A percentile compares a stretch with the other conserved stretches of the same genome.
Conservation (phyloP, 2,888 invertebrate species). For the Bruchidius siliquastri region DNA sequence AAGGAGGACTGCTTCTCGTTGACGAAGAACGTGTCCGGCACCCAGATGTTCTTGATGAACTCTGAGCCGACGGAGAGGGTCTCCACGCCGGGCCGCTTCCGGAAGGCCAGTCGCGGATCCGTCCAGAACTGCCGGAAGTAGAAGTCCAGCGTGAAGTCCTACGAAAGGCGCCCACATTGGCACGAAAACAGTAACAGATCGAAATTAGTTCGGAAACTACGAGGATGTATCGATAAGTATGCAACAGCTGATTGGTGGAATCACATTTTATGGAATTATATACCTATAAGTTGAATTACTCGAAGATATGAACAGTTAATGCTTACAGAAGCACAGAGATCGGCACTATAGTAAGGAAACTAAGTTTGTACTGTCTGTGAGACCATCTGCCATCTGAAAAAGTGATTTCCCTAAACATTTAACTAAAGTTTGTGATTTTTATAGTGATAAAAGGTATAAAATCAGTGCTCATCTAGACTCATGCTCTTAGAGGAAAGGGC, state of each 20-base stretch:
- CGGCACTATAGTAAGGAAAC: no score
- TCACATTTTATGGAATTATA: no score
- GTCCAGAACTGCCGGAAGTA: constrained; percentile 99
- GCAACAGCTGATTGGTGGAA: background rate
- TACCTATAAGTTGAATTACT: no score
- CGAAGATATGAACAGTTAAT: no score
- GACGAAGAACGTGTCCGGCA: constrained; percentile 99
- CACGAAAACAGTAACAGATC: background rate
- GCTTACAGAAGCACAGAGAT: no score
- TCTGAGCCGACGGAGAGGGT: constrained; percentile 91
- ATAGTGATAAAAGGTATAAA: no score
- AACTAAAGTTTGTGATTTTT: no score
- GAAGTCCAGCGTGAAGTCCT: constrained; percentile 98
- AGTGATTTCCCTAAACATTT: no score
- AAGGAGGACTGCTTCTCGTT: constrained; percentile 99
- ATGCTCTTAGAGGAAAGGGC: no score
- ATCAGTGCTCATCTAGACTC: no score
- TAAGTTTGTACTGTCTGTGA: no score
- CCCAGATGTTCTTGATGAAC: constrained; percentile 98
- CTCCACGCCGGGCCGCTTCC: constrained; percentile 82
- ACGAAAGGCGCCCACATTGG: constrained; percentile 10
- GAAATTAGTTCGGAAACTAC: background rate
- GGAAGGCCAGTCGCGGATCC: constrained; percentile 91
- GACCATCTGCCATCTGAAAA: no score
- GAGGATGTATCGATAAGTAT: background rate